A percentile compares a stretch with the other conserved stretches of the same genome.
Evolutionary conservation across 2,888 invertebrate species (phyloP).

Genomic region (Napeogenes sylphis): DNA sequence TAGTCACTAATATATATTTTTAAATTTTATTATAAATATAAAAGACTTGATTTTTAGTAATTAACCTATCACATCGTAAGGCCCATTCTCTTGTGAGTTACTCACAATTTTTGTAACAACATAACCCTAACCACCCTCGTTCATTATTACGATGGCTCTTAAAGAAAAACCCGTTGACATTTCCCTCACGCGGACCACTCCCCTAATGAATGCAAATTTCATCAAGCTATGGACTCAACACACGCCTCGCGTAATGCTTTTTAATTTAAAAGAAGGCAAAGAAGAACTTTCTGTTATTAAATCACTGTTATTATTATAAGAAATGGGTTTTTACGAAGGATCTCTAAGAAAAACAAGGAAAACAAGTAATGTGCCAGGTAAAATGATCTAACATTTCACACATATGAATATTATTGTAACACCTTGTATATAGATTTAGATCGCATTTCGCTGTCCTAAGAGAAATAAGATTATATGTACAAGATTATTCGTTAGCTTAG

Average conservation of each 20-base stretch:
- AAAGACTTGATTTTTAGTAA: conserved; percentile 4
- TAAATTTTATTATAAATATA: not conserved
- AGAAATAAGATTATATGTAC: too few species aligned
- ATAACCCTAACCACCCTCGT: conserved; percentile 25
- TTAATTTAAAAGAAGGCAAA: conserved; percentile 46
- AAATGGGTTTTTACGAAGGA: conserved; percentile 7
- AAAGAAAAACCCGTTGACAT: conserved; percentile 52
- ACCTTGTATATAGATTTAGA: too few species aligned
- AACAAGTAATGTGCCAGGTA: too few species aligned
- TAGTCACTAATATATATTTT: not conserved
- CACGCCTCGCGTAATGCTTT: conserved; percentile 52
- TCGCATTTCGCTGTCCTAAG: too few species aligned
- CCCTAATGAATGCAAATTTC: conserved; percentile 71
- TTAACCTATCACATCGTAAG: conserved; percentile 9
- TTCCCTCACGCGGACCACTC: conserved; percentile 46
- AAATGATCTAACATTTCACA: too few species aligned
- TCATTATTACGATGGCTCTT: conserved; percentile 40
- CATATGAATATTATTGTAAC: too few species aligned
- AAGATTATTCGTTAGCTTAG: too few species aligned
- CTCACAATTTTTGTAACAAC: not conserved
- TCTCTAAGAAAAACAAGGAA: too few species aligned
- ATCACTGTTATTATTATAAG: conserved; percentile 21
- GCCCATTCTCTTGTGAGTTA: conserved; percentile 13
- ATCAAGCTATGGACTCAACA: conserved; percentile 51
- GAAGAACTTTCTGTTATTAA: conserved; percentile 28